phyloP scores from a whole-genome alignment of 2,888 invertebrate genomes.

The Pantelozetes paolii region DNA sequence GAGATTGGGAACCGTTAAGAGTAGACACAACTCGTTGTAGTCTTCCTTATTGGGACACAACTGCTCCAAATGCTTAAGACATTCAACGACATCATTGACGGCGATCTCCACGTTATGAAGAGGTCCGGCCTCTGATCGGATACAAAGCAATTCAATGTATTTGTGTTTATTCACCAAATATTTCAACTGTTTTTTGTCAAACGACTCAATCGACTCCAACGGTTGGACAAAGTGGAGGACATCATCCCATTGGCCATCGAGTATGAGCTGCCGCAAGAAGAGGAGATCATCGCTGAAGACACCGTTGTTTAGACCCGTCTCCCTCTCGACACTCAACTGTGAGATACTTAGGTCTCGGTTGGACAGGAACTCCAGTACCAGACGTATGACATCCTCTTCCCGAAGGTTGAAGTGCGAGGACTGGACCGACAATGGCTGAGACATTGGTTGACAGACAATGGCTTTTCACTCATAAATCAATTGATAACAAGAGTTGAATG shows the following conservation, averaged over 20 bases:
- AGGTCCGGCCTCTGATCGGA: constrained; percentile 72
- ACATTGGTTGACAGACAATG: not conserved
- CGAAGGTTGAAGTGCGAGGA: constrained; percentile 65
- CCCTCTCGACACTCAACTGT: constrained; percentile 78
- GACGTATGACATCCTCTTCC: constrained; percentile 81
- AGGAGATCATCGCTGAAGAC: constrained; percentile 88
- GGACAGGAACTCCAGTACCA: constrained; percentile 78
- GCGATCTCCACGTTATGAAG: constrained; percentile 75
- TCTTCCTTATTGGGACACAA: constrained; percentile 86
- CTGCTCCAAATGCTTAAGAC: constrained; percentile 80
- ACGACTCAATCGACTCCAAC: constrained; percentile 65
- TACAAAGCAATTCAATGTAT: constrained; percentile 86
- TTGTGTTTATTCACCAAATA: constrained; percentile 86
- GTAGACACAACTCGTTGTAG: constrained; percentile 82
- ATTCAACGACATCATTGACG: constrained; percentile 88
- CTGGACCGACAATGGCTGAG: not conserved
- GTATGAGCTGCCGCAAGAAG: constrained; percentile 85
- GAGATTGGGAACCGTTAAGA: constrained; percentile 83
- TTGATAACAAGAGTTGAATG: not conserved
- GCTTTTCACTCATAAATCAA: too few species aligned
- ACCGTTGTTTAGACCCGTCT: constrained; percentile 90
- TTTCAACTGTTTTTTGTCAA: constrained; percentile 77
- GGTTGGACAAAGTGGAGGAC: constrained; percentile 94
- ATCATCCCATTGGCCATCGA: constrained; percentile 98
- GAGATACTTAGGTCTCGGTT: constrained; percentile 87